Evolutionary conservation across 2,888 invertebrate species (phyloP), one percentile per base, ranked within the genome.

Genomic region (Lathronympha strigana): DNA sequence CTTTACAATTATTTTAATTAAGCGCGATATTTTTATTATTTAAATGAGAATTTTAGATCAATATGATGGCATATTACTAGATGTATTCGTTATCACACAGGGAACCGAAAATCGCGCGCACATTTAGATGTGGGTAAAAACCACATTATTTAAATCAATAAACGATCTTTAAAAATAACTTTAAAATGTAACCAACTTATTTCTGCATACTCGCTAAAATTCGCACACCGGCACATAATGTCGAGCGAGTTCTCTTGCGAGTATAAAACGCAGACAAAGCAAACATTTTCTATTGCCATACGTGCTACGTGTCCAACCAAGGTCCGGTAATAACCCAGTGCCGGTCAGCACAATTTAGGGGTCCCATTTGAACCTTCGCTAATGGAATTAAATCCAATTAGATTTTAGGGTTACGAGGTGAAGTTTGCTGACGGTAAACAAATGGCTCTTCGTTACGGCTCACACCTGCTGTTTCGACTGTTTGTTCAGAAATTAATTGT

Each of bases 311-410:
- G 64, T 51, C 45, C 58, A 51, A 73, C 73, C 69, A 66, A 76
- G 74, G 77, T 75, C 76, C 76, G 77, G 80, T 83, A 87, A 89
- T 88, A 84, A 85, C 86, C 82, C 84, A 81, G 83, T 82, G 79
- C 81, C 81, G 89, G 90, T 88, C 88, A 89, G 90, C 88, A 87
- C 86, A 88, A 88, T 90, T 90, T 84, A 85, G 84, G 85, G 86
- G 82, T 76, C 84, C 88, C 87, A 87, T 88, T 90, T 88, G 87
- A 88, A 88, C 89, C 89, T 87, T 84, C 78, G 86, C 84, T 91
- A 92, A 92, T 92, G 90, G 90, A 90, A 91, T 90, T 90, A 88
- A 90, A 91, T 90, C 90, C 91, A 91, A 91, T 91, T 92, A 91
- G 88, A 90, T 89, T 90, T 90, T 86, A 90, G 87, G 87, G 90